Evolutionary conservation across 2,113 vertebrate genomes (phyloP), one percentile per base, ranked within the genome.

Genomic region (Chrysochloris asiatica): DNA sequence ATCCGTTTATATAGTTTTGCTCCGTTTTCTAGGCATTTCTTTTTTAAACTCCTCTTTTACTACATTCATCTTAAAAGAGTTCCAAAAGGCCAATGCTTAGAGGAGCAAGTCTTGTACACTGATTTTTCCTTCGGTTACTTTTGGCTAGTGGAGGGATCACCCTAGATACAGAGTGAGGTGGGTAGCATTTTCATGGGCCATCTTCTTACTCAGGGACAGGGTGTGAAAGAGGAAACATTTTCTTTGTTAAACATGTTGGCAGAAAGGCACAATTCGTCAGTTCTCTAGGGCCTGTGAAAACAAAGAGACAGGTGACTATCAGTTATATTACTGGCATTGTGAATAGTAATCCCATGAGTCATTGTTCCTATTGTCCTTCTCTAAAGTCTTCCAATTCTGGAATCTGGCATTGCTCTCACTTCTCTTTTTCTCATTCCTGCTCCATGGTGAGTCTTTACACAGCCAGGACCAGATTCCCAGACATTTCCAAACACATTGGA

Each of bases 211-310:
- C 6, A 52, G 91, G 92, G 94, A 79, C 2, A 52, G 76, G 88
- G 90, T n/a, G 33, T 47, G 77, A 45, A 59, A 92, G 65, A 63
- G 90, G 95, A 95, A 88, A 93, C 78, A 85, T 63, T 96, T 81
- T 96, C 88, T 30, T 93, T 48, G 59, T 41, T 19, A 78, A 83
- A 75, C 22, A 0, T 22, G 83, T 81, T 83, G 82, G 76, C 12
- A 4, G 61, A 92, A 92, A n/a, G 75, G 82, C 72, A 17, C 9
- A 43, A 52, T 63, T 36, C 54, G 94, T 95, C 86, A 89, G 8
- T 61, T 59, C 10, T 83, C 96, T 86, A 98, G 80, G 97, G 97
- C 93, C 98, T 98, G 93, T 88, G 79, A 94, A 96, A 7, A 47
- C 89, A 84, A 92, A 86, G 71, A 59, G 48, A 90, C 75, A 73